These are phyloP conservation scores for Nephrotoma appendiculata DNA, from an alignment of 2,888 invertebrate genomes.

Conservation along the genomic window DNA sequence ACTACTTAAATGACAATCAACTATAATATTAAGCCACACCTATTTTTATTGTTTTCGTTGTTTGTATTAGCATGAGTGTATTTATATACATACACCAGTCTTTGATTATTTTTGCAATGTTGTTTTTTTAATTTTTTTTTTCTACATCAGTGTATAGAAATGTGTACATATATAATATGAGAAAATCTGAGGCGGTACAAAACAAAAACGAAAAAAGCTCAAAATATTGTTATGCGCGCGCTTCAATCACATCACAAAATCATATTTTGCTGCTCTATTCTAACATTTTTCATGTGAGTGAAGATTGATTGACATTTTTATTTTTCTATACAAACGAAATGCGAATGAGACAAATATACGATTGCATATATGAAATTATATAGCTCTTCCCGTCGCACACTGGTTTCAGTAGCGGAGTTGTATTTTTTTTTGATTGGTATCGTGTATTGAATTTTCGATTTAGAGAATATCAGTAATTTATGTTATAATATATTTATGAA, in stretches of 20 bases:
- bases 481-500: no score
- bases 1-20: constrained; percentile 1
- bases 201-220: background rate
- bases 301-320: background rate
- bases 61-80: background rate
- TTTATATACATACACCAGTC: background rate
- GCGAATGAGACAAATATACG: background rate
- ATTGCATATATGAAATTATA: background rate
- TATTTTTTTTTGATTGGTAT: background rate
- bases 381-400: background rate
- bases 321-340: background rate
- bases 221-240: background rate
- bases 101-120: background rate
- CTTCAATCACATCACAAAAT: constrained; percentile 1
- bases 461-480: no score
- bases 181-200: constrained; percentile 1
- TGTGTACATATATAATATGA: background rate
- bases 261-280: background rate
- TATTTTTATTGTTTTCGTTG: constrained; percentile 1
- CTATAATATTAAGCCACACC: background rate
- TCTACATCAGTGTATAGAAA: background rate
- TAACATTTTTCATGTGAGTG: background rate
- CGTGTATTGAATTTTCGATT: no score
- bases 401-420: background rate
- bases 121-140: background rate